Conservation (phyloP, 1,140 invertebrate genomes). For the Drosophila mauritiana region DNA sequence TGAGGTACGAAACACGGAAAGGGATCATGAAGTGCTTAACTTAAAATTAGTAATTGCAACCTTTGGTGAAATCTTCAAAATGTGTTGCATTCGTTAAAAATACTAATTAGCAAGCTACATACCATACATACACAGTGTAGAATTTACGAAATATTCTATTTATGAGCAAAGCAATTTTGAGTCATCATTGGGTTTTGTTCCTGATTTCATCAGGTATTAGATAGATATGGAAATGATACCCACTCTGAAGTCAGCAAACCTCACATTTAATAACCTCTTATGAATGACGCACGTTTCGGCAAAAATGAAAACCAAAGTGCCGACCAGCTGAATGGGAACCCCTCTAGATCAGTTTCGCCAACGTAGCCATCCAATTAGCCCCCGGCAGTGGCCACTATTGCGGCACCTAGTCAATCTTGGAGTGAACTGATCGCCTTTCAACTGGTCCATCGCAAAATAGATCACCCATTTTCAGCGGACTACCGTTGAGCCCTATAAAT, state of each 20-base stretch:
- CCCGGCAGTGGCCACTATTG: constrained; percentile 11
- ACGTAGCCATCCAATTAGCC: constrained; percentile 24
- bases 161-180: neutral
- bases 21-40: neutral
- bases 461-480: constrained; percentile 27
- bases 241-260: neutral
- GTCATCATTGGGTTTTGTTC: neutral
- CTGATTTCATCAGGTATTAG: neutral
- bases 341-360: constrained; percentile 5
- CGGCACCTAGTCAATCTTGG: neutral
- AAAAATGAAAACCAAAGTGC: neutral
- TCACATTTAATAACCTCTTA: neutral
- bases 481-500: constrained; percentile 52
- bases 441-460: constrained; percentile 23
- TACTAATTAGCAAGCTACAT: too few relatives aligned
- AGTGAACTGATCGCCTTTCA: constrained; percentile 4
- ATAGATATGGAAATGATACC: neutral
- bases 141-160: too few relatives aligned
- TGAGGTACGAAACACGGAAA: neutral
- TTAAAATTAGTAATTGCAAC: neutral
- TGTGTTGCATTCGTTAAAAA: too few relatives aligned
- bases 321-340: constrained; percentile 20
- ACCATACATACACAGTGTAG: too few relatives aligned
- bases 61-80: too few relatives aligned
- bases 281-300: constrained; percentile 2